Evolutionary conservation across 2,113 vertebrate genomes (phyloP).

Genomic region (Lamprologus sp.): DNA sequence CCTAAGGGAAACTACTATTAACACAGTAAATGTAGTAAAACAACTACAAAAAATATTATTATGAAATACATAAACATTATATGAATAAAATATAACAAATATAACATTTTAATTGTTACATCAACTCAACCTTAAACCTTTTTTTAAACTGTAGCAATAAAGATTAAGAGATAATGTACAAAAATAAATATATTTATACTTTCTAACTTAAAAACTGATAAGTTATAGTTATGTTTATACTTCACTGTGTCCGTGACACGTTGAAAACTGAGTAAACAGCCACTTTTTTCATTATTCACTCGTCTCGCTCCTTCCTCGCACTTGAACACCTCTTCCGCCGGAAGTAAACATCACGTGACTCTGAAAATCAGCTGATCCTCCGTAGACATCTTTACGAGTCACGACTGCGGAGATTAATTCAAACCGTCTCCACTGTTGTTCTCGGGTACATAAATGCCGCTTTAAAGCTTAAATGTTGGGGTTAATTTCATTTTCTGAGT

Average conservation of each 20-base stretch:
- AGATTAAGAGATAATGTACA: background rate
- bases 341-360: slow-evolving; percentile 70
- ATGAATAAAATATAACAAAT: background rate
- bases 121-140: background rate
- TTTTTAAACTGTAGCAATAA: background rate
- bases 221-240: background rate
- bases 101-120: background rate
- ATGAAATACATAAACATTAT: background rate
- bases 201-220: background rate
- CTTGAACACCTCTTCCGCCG: slow-evolving; percentile 29
- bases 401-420: slow-evolving; percentile 56
- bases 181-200: background rate
- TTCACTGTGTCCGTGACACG: background rate
- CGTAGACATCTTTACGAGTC: slow-evolving; percentile 59
- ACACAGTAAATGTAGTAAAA: background rate
- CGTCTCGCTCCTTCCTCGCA: background rate
- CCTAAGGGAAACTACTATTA: background rate
- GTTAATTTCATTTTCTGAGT: background rate
- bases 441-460: background rate
- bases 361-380: slow-evolving; percentile 66
- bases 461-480: rapidly evolving
- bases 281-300: background rate
- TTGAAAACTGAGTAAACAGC: background rate
- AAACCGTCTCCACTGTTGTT: background rate
- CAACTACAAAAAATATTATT: background rate